These are phyloP conservation scores for Pseudochirops corinnae DNA, from an alignment of 2,797 vertebrate genomes.

Conservation along the genomic window DNA sequence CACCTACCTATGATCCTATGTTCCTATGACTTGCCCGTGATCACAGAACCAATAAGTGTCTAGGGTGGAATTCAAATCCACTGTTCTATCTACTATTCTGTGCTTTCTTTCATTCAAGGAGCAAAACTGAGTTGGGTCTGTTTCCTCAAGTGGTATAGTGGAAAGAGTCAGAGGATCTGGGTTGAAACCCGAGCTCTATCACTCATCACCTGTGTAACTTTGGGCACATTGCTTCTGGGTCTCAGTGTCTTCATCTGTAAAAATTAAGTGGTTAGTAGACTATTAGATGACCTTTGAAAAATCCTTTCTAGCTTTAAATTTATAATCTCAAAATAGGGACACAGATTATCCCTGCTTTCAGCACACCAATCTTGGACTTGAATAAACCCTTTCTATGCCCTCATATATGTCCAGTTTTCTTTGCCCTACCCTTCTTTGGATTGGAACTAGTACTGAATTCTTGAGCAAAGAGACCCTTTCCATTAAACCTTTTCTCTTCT, in stretches of 20 bases:
- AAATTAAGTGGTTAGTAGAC: neutral
- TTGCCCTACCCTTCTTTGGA: neutral
- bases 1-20: neutral
- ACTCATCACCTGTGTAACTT: neutral
- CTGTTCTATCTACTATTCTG: neutral
- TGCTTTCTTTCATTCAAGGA: neutral
- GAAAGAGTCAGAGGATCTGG: neutral
- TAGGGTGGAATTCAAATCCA: neutral
- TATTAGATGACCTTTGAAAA: neutral
- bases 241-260: neutral
- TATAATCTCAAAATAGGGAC: neutral
- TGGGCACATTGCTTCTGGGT: neutral
- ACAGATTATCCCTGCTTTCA: neutral
- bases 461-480: neutral
- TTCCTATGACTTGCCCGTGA: neutral
- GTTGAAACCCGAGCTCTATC: neutral
- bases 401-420: neutral
- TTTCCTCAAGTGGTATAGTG: neutral
- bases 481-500: neutral
- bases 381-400: neutral
- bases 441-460: neutral
- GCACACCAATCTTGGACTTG: neutral
- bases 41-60: neutral
- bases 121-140: neutral
- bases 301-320: neutral